Conservation (phyloP, 30 jellyfish, hydroid and myxozoan genomes). For the Turritopsis dohrnii region DNA sequence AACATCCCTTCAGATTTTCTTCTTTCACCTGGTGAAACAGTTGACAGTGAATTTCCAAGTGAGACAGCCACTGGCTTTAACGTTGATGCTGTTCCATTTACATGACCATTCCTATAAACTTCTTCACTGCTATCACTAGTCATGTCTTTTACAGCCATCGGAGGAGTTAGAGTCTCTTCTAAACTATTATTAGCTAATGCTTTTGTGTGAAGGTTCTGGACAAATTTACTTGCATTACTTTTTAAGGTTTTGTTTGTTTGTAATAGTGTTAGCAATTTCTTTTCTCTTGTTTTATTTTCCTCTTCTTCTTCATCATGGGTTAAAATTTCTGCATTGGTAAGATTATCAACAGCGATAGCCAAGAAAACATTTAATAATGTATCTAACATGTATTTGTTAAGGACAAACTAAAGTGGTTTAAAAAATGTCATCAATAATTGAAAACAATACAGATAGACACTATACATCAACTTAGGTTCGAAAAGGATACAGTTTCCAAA, state of each 20-base stretch:
- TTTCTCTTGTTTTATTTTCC: slow-evolving; percentile 31
- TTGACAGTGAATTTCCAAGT: neutral
- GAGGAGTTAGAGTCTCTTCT: neutral
- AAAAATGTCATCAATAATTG: neutral
- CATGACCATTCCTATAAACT: neutral
- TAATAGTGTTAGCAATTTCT: slow-evolving; percentile 40
- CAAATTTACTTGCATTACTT: slow-evolving; percentile 51
- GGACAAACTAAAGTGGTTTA: no score
- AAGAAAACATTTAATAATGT: slow-evolving; percentile 80
- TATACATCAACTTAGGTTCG: neutral
- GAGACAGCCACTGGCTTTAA: neutral
- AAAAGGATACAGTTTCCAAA: slow-evolving; percentile 94
- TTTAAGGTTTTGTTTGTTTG: neutral
- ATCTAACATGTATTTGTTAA: slow-evolving; percentile 42
- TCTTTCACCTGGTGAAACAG: neutral
- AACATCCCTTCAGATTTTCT: slow-evolving; percentile 20
- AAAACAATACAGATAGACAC: neutral
- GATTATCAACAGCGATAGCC: slow-evolving; percentile 97
- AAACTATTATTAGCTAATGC: neutral
- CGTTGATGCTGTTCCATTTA: neutral
- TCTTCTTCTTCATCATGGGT: slow-evolving; percentile 94
- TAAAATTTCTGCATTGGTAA: slow-evolving; percentile 86
- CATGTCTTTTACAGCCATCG: neutral
- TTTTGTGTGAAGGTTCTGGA: slow-evolving; percentile 44
- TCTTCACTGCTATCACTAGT: neutral